Percentiles rank a stretch among this genome's conserved stretches.
Evolutionary conservation across 2,113 vertebrate genomes (phyloP).

Genomic region (Pangasianodon gigas): DNA sequence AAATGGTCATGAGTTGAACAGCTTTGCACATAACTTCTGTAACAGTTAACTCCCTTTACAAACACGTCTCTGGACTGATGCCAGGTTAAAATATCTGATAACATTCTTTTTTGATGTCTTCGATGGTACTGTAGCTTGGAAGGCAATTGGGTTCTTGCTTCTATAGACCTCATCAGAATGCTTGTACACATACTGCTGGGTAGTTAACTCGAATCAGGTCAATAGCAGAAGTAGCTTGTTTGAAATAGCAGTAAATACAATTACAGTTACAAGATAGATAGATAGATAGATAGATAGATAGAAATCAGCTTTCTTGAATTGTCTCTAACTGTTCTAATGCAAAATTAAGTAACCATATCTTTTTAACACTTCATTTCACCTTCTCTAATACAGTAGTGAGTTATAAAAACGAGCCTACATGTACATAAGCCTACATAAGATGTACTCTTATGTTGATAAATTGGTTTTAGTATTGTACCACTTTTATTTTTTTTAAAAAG

Average conservation of each 20-base stretch:
- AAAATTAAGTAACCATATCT: too few relatives aligned
- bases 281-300: not conserved
- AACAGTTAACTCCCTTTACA: not conserved
- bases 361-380: too few relatives aligned
- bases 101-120: not conserved
- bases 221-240: not conserved
- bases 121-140: not conserved
- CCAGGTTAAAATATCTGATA: not conserved
- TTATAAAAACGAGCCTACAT: not conserved
- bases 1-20: not conserved
- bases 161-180: not conserved
- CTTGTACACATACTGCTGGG: not conserved
- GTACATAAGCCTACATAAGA: too few relatives aligned
- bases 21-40: not conserved
- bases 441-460: not conserved
- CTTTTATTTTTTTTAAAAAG: not conserved
- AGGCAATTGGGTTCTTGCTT: not conserved
- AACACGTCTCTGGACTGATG: not conserved
- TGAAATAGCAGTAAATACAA: not conserved
- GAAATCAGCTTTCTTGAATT: not conserved
- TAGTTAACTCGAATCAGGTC: not conserved
- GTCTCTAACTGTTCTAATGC: too few relatives aligned
- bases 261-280: not conserved
- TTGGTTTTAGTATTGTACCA: not conserved
- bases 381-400: not conserved